Base-by-base conservation (phyloP, 2,113 vertebrate species). In the Leuciscus idus region DNA sequence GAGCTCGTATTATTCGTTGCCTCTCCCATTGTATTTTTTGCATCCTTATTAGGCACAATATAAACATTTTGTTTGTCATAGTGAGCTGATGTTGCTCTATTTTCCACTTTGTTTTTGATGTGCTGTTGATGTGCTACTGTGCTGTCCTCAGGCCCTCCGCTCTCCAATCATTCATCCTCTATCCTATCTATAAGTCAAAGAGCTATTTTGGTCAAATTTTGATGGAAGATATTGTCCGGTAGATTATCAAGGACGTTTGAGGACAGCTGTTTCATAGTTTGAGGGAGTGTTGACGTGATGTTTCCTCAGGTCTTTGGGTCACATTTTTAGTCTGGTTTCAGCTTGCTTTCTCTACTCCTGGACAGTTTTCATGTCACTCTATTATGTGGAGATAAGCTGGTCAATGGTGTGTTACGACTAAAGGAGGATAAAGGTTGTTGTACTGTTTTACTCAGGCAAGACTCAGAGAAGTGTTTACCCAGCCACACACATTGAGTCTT, bases 221-320 rank as follows among this genome's bases (percentile, higher is more conserved):
- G 43, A 75, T 74, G 23, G 39, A 46, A 26, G 39, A 74, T 74
- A n/a, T 74, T 74, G 70, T 74, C 39, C 1, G 1, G 2, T 46
- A 46, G 12, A 74, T 74, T 70, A 46, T 74, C 39, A 74, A 74
- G 72, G 23, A 74, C 1, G 21, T 74, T 39, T 11, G 19, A 70
- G 33, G 17, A 70, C 66, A 11, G 33, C 8, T 23, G 33, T 39
- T 7, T 70, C 26, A 11, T 55, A 33, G 26, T 55, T 55, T 48
- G 39, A 48, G 30, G 33, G 33, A 26, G 12, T n/a, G 21, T 80
- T 43, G 30, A 59, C 21, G 5, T 36, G 50, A 79, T 61, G 30
- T 79, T 39, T 61, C 30, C 76, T 78, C 76, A 15, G 76, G 76
- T 36, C 52, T 48, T 26, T 79, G 21, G 55, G 33, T 79, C 52